Evolutionary conservation across 1,140 invertebrate genomes (phyloP).

Genomic region (Pachypeltis micranthus): DNA sequence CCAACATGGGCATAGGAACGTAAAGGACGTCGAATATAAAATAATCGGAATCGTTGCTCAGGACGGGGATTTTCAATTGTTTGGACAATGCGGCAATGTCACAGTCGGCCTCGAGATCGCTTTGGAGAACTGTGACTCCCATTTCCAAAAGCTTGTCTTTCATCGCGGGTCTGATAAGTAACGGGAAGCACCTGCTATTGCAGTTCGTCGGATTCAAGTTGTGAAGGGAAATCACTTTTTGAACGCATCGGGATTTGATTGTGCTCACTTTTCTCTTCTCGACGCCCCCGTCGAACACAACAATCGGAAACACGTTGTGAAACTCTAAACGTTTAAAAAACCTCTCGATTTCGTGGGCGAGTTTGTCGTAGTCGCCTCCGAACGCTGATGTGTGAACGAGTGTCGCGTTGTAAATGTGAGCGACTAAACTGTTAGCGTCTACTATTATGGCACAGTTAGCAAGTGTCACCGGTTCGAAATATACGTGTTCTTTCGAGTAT

Average conservation of each 20-base stretch:
- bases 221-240: conserved; percentile 40
- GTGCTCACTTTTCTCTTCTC: conserved; percentile 65
- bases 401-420: conserved; percentile 54
- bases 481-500: conserved; percentile 48
- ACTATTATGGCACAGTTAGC: conserved; percentile 61
- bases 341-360: conserved; percentile 43
- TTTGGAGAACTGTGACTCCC: conserved; percentile 50
- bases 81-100: conserved; percentile 66
- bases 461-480: conserved; percentile 50
- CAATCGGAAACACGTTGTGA: conserved; percentile 62
- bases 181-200: conserved; percentile 45
- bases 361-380: conserved; percentile 78
- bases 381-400: conserved; percentile 54
- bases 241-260: conserved; percentile 44
- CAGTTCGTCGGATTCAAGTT: conserved; percentile 7
- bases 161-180: conserved; percentile 59
- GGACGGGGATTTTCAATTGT: conserved; percentile 61
- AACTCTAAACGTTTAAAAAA: conserved; percentile 59
- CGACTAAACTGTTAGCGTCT: conserved; percentile 67
- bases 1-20: conserved; percentile 60
- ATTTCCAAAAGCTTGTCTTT: conserved; percentile 49
- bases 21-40: conserved; percentile 73
- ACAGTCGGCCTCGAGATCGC: conserved; percentile 77
- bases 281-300: conserved; percentile 73
- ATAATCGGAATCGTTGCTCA: conserved; percentile 87